Conservation (phyloP, 2,888 invertebrate genomes). For the Drosophila prolongata region DNA sequence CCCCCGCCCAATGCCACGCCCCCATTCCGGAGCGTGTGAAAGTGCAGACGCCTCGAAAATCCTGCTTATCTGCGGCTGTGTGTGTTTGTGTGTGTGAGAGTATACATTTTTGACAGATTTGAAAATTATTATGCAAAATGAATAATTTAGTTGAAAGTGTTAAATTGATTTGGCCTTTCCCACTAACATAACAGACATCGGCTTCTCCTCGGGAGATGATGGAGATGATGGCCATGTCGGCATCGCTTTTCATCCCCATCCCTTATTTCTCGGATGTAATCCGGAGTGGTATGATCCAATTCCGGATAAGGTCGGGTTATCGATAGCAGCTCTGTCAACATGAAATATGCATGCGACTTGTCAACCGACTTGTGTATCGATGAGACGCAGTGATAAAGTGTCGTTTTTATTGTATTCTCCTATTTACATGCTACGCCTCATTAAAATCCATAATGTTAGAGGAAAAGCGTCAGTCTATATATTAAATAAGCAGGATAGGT, state of each 20-base stretch:
- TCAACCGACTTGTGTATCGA: constrained; percentile 13
- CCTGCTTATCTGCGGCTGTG: constrained; percentile 17
- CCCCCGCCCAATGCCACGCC: constrained; percentile 26
- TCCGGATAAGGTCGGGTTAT: constrained; percentile 15
- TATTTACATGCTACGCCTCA: constrained; percentile 20
- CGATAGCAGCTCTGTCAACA: constrained; percentile 30
- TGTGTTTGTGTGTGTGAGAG: constrained; percentile 37
- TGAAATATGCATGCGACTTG: constrained; percentile 45
- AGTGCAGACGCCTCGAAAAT: constrained; percentile 75
- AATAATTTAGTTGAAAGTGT: constrained; percentile 82
- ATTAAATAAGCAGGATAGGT: constrained; percentile 15
- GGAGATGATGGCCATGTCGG: constrained; percentile 50
- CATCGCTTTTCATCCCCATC: constrained; percentile 8
- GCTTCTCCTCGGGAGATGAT: constrained; percentile 55
- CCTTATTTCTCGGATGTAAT: not conserved
- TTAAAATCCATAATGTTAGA: constrained; percentile 10
- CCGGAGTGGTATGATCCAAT: constrained; percentile 4
- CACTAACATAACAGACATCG: constrained; percentile 52
- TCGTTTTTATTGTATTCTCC: constrained; percentile 17
- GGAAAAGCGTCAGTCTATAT: constrained; percentile 4
- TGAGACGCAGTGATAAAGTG: constrained; percentile 32
- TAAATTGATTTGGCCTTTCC: constrained; percentile 81
- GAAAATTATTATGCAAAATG: constrained; percentile 82
- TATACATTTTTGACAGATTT: constrained; percentile 80
- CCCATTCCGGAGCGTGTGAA: constrained; percentile 67